Conservation (phyloP, 1,140 invertebrate genomes). For the Penaeus indicus region DNA sequence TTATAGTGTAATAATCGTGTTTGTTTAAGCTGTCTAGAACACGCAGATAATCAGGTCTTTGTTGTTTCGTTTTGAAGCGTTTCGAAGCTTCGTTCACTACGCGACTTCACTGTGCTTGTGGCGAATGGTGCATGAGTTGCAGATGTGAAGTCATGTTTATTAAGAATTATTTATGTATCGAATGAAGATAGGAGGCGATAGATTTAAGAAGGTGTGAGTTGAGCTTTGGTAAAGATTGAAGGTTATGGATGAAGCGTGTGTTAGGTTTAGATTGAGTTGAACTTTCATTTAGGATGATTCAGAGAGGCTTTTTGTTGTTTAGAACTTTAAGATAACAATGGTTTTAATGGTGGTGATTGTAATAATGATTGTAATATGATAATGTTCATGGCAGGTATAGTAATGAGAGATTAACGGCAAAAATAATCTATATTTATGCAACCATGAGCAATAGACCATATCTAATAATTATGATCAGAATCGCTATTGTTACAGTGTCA, state of each 20-base stretch:
- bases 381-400: slow-evolving; percentile 1
- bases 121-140: background rate
- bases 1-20: too few species aligned
- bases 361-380: background rate
- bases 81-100: too few species aligned
- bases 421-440: background rate
- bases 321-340: too few species aligned
- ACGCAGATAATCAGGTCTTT: too few species aligned
- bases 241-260: too few species aligned
- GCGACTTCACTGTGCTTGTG: background rate
- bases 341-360: background rate
- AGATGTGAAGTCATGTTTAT: background rate
- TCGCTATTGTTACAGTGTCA: background rate
- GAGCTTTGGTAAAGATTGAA: background rate
- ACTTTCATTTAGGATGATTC: too few species aligned
- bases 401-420: background rate
- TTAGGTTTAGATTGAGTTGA: too few species aligned
- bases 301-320: too few species aligned
- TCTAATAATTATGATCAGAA: background rate
- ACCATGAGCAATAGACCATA: background rate
- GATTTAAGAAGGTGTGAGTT: background rate
- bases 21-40: background rate
- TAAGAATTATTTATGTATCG: background rate
- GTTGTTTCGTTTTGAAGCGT: too few species aligned
- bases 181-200: background rate